Conservation (phyloP, 2,113 vertebrate species). For the Trogon melanurus region DNA sequence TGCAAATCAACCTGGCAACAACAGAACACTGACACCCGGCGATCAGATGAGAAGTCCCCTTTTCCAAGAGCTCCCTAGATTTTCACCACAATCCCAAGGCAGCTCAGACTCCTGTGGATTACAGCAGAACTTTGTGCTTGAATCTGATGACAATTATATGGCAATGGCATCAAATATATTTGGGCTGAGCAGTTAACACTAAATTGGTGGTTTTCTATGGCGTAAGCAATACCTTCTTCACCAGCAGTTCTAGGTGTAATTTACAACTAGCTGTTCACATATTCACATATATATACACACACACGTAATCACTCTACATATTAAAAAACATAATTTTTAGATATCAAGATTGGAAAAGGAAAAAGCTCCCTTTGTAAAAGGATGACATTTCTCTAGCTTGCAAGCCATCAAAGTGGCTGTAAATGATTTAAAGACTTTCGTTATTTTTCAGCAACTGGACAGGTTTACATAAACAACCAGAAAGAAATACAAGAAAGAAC, state of each 20-base stretch:
- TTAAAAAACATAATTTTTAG: background rate
- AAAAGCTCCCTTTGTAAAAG: background rate
- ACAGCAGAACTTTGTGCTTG: background rate
- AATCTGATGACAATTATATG: background rate
- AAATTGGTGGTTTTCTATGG: background rate
- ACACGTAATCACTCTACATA: accelerated
- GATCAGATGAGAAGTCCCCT: background rate
- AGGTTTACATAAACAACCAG: background rate
- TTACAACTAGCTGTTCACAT: background rate
- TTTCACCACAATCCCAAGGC: background rate
- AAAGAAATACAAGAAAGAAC: background rate
- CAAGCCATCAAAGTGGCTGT: background rate
- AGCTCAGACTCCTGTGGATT: background rate
- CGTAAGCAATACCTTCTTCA: background rate
- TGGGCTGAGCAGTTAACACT: background rate
- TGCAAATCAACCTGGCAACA: background rate
- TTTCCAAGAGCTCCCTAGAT: background rate
- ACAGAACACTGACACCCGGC: background rate
- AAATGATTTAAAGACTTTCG: background rate
- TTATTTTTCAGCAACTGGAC: background rate
- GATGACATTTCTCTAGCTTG: background rate
- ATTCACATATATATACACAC: background rate
- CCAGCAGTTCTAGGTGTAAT: background rate
- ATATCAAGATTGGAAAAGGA: background rate
- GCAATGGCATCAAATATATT: background rate